Evolutionary conservation across 2,888 invertebrate genomes (phyloP), one percentile per base, ranked within the genome.

Genomic region (Microplitis deprimator): DNA sequence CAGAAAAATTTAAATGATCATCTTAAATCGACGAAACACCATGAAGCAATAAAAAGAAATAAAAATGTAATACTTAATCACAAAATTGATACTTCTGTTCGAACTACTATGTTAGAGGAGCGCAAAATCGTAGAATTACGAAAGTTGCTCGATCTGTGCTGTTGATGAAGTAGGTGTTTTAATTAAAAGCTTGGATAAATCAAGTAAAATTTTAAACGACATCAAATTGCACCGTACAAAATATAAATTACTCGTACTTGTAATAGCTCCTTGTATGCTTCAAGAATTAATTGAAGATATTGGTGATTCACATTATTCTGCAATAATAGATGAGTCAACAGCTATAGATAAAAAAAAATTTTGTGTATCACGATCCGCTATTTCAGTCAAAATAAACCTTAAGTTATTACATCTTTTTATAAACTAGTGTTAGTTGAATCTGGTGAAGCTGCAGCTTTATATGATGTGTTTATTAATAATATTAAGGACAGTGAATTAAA

Each of bases 301-400:
- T 38, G 84, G 83, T 40, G 73, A 85, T 76, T 82, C 72, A 61
- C 79, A 82, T 20, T 85, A 81, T 61, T 86, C 85, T 0, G 73
- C 84, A 10, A 84, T 84, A 65, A 81, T 84, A 20, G 85, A 86
- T 68, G 84, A 85, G 79, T 85, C 82, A 60, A 86, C 83, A 39
- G 82, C 81, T 71, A 76, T 83, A 3, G 77, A 79, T n/a, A 79
- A 78, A 41, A 76, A 50, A 77, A 80, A 68, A 41, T 81, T 10
- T 41, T 82, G 7, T 83, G 82, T 72, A 8, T 80, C 7, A 81
- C 79, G 79, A 75, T 82, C 6, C 73, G 79, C 5, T 80, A 79
- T 62, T 81, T 81, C 20, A 80, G 78, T 50, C 7, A 38, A 6
- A 20, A 39, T 16, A 79, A 74, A 65, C 77, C 70, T 20, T 74